Evolutionary conservation across 2,888 invertebrate genomes (phyloP), one percentile per base, ranked within the genome.

Genomic region (Lasioglossum marginatum): DNA sequence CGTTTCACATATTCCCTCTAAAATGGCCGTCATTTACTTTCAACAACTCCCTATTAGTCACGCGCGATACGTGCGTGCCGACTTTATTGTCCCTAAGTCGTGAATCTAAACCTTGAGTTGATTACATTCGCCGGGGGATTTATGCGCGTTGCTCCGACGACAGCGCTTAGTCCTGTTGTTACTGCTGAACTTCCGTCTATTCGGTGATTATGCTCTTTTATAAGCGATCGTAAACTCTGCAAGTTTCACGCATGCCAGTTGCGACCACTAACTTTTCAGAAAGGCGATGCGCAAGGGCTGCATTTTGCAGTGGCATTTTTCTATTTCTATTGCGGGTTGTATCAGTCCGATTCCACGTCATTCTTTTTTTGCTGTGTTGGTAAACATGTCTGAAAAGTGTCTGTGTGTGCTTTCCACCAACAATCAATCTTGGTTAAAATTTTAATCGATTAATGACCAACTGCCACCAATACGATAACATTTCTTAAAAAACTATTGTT

Each of bases 1-100:
- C 76, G 70, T 40, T 63, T 52, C 60, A 48, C 72, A 71, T 81
- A 68, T 19, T 68, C 72, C 72, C 52, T 23, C 52, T 52, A 70
- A 52, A 71, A 40, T 74, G 52, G 60, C n/a, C 68, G 45, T 76
- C 73, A 70, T 77, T 77, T 70, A 70, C 48, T 37, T 68, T 31
- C 66, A 40, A 68, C 70, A 70, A 70, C 52, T 40, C 19, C 70
- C 70, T 27, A 77, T 77, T 77, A 52, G 52, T 77, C 77, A 52
- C 27, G 5, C 27, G 37, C 27, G 40, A n/a, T 37, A 70, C 52
- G 40, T 27, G 37, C 12, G 52, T 12, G 27, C 70, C 68, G 68
- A 70, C 70, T 52, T 77, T 77, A 70, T 70, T 70, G 52, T 52
- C 40, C 19, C 68, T 52, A 57, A 77, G 70, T 52, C 48, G 66